phyloP scores from a whole-genome alignment of 2,888 invertebrate genomes.

The Myopa testacea region DNA sequence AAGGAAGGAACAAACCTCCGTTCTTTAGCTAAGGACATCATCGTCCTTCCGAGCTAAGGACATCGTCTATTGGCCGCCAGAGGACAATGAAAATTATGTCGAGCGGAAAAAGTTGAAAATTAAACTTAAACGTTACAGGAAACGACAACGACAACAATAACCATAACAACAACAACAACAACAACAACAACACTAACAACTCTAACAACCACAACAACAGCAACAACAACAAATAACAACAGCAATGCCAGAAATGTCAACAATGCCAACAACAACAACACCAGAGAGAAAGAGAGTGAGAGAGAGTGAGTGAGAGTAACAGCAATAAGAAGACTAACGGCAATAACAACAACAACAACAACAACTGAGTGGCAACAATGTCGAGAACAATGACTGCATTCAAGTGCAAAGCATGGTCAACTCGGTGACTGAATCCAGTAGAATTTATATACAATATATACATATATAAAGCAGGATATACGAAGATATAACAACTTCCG shows the following conservation, averaged over 20 bases:
- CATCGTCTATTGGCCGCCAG: slow-evolving; percentile 43
- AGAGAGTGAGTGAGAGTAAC: too few relatives aligned
- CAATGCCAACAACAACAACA: slow-evolving; percentile 9
- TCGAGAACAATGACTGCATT: slow-evolving; percentile 26
- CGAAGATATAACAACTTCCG: slow-evolving; percentile 67
- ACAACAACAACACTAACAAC: slow-evolving; percentile 48
- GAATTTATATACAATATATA: slow-evolving; percentile 54
- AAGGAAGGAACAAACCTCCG: background rate
- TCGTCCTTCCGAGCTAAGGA: too few relatives aligned
- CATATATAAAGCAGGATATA: slow-evolving; percentile 57
- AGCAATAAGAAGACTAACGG: too few relatives aligned
- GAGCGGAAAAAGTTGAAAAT: slow-evolving; percentile 67
- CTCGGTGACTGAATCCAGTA: slow-evolving; percentile 28
- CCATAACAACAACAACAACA: slow-evolving; percentile 42
- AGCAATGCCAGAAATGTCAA: too few relatives aligned
- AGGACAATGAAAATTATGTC: slow-evolving; percentile 60
- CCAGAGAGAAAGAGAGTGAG: background rate
- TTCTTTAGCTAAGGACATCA: background rate
- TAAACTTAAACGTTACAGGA: slow-evolving; percentile 66
- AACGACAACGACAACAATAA: slow-evolving; percentile 47
- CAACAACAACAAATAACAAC: background rate
- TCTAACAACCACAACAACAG: slow-evolving; percentile 29
- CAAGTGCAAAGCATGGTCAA: slow-evolving; percentile 30
- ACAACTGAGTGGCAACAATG: slow-evolving; percentile 6
- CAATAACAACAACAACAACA: too few relatives aligned